A percentile compares a stretch with the other conserved stretches of the same genome.
phyloP scores from a whole-genome alignment of 2,797 vertebrate genomes.

The Lacerta agilis region DNA sequence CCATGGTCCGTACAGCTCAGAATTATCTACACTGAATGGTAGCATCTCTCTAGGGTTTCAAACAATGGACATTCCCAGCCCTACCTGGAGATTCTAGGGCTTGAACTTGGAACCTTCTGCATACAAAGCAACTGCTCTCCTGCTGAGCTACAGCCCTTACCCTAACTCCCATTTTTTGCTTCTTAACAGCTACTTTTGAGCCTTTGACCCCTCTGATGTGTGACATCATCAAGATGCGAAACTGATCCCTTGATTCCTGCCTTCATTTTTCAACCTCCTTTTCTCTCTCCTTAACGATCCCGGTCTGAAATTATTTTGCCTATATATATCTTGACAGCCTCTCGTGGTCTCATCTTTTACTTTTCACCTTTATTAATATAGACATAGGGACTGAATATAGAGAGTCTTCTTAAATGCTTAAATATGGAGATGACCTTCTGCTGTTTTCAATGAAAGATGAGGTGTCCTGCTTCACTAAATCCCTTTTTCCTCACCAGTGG shows the following conservation, averaged over 20 bases:
- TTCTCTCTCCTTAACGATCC: slow-evolving; percentile 16
- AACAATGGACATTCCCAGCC: background rate
- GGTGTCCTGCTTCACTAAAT: slow-evolving; percentile 53
- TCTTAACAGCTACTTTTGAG: background rate
- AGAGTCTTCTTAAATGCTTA: slow-evolving; percentile 57
- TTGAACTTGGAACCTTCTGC: no score
- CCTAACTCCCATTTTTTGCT: background rate
- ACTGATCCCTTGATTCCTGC: background rate
- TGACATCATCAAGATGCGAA: background rate
- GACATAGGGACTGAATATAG: slow-evolving; percentile 32
- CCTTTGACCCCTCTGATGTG: background rate
- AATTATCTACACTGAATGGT: no score
- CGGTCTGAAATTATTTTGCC: slow-evolving; percentile 17
- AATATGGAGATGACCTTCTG: slow-evolving; percentile 59
- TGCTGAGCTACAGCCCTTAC: no score
- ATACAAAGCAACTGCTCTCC: background rate
- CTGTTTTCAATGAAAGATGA: slow-evolving; percentile 65
- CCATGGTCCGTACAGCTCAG: no score
- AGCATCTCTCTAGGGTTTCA: no score
- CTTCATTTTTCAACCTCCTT: slow-evolving; percentile 8
- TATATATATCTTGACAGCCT: slow-evolving; percentile 6
- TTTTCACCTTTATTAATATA: slow-evolving; percentile 56
- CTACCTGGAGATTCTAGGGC: no score
- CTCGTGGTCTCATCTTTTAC: slow-evolving; percentile 23
- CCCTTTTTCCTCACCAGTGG: slow-evolving; percentile 47